Conservation (phyloP, 2,797 vertebrate genomes). For the Holocentrus rufus region DNA sequence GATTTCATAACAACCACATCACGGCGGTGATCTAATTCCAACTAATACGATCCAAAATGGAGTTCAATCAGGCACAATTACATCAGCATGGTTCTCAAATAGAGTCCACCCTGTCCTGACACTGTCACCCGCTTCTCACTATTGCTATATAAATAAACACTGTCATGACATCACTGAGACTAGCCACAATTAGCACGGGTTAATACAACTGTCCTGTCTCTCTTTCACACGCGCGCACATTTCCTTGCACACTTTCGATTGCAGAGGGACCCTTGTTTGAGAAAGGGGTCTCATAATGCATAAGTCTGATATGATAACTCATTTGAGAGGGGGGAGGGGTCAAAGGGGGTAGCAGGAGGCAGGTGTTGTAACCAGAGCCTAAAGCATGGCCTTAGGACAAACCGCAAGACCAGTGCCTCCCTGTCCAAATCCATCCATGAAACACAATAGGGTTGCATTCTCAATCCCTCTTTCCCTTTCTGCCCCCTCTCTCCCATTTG, state of each 20-base stretch:
- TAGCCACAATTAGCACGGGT: conserved; percentile 43
- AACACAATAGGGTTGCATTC: conserved; percentile 85
- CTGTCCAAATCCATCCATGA: conserved; percentile 83
- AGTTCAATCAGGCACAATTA: conserved; percentile 57
- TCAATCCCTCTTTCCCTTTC: conserved; percentile 76
- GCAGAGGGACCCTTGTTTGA: conserved; percentile 31
- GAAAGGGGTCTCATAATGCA: conserved; percentile 33
- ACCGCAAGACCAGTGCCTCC: conserved; percentile 80
- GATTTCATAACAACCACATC: conserved; percentile 46
- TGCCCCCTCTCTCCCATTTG: conserved; percentile 72
- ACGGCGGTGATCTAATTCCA: conserved; percentile 60
- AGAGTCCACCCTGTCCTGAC: conserved; percentile 38
- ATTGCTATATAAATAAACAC: conserved; percentile 55
- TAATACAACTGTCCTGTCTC: conserved; percentile 54
- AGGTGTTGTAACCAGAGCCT: conserved; percentile 81
- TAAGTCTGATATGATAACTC: conserved; percentile 70
- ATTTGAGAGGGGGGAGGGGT: conserved; percentile 56
- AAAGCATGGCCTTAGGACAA: conserved; percentile 76
- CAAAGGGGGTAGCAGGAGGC: conserved; percentile 65
- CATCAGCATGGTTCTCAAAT: conserved; percentile 62
- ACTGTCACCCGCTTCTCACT: conserved; percentile 58
- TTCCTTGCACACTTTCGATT: conserved; percentile 29
- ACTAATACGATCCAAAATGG: conserved; percentile 51
- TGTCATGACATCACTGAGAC: conserved; percentile 52
- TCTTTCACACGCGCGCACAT: conserved; percentile 26